Conservation (phyloP, 2,888 invertebrate genomes). For the Dolomedes plantarius region DNA sequence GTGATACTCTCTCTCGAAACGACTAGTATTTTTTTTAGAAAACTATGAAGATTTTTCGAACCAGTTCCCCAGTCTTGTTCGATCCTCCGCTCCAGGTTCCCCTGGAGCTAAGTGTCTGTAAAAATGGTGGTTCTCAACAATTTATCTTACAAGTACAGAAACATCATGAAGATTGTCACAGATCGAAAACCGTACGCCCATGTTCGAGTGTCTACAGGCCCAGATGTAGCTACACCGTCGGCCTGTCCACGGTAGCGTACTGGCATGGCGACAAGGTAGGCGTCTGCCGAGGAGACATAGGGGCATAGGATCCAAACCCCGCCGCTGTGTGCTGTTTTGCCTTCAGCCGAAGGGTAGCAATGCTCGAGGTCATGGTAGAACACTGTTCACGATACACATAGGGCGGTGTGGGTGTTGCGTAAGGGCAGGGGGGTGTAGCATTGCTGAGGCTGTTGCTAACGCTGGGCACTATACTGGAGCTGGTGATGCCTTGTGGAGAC, state of each 20-base stretch:
- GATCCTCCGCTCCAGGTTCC: too few relatives aligned
- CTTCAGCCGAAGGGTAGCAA: constrained; percentile 92
- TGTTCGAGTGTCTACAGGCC: not conserved
- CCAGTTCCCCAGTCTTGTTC: too few relatives aligned
- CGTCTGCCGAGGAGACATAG: constrained; percentile 72
- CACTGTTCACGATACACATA: constrained; percentile 89
- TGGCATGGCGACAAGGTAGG: constrained; percentile 72
- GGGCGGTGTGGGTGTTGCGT: constrained; percentile 91
- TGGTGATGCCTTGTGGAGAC: constrained; percentile 78
- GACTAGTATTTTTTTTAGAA: not conserved
- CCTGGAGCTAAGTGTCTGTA: too few relatives aligned
- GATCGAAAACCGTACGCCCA: not conserved
- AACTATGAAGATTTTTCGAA: not conserved
- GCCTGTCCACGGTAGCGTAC: constrained; percentile 72
- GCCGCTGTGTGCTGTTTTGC: constrained; percentile 91
- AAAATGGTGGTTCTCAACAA: not conserved
- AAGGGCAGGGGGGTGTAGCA: constrained; percentile 83
- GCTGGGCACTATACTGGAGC: constrained; percentile 76
- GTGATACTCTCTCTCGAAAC: too few relatives aligned
- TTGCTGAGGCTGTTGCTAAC: constrained; percentile 79
- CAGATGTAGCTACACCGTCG: constrained; percentile 50
- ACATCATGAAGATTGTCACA: constrained; percentile 24
- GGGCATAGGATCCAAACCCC: constrained; percentile 71
- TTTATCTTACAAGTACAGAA: not conserved
- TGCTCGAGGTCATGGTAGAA: constrained; percentile 81